Base-by-base conservation (phyloP, 2,888 invertebrate genomes). In the Catocala nupta region DNA sequence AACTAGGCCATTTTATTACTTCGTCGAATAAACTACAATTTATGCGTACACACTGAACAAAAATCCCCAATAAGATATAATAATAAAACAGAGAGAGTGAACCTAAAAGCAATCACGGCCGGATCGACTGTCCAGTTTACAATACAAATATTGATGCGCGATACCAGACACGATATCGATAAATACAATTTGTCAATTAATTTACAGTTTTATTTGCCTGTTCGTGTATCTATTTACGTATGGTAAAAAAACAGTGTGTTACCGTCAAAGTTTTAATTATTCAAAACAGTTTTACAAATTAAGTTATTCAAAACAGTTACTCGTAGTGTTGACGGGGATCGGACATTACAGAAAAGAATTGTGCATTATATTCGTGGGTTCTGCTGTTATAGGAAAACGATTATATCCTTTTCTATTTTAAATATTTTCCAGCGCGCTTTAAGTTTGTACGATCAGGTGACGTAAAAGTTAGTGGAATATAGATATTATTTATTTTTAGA, bases 281-380 rank as follows among this genome's bases (percentile, higher is more conserved):
- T 16, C 16, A 47, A 66, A 63, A 55, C 57, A 73, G 70, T 70
- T 63, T n/a, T n/a, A 16, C 2, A 16, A 16, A 16, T 2, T 16
- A 16, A 1, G 1, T 16, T 16, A 16, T 16, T 16, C 16, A 47
- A 66, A 63, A 55, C 57, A 73, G 70, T 70, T 63, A 63, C 33
- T 57, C 50, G 12, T 25, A 47, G 13, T 58, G 50, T 16, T 47
- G 58, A 50, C 39, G 56, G 39, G 44, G 49, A 52, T 51, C 44
- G 50, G 4, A 58, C 57, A 59, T 70, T 62, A 64, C n/a, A 52
- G 60, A 39, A 59, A 59, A 63, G 68, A 59, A 65, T 54, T 51
- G 39, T 49, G 55, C 55, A 59, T 48, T 57, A 59, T 51, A 55
- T 59, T 63, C 51, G 34, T 59, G 39, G 59, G 60, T 59, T 54